Conservation (phyloP, 30 jellyfish, hydroid and myxozoan genomes). For the Aurelia sp. region DNA sequence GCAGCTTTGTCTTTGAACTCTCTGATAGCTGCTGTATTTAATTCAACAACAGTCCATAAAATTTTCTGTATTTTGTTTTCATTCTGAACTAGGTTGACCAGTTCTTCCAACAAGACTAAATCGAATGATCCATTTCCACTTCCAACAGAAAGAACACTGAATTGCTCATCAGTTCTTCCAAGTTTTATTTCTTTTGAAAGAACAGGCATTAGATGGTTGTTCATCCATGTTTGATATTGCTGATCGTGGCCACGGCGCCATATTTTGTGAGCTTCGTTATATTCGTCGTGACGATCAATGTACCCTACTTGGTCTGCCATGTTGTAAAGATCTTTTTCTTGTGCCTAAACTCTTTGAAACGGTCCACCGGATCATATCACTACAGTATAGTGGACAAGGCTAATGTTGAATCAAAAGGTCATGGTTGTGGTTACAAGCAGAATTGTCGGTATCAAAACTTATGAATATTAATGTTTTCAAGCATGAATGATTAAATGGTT, state of each 20-base stretch:
- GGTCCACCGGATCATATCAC: no score
- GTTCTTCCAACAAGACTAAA: background rate
- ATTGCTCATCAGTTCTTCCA: background rate
- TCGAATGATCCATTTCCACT: constrained; percentile 15
- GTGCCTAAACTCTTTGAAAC: no score
- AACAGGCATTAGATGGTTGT: background rate
- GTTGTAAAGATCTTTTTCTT: no score
- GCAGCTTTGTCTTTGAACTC: background rate
- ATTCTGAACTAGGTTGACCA: background rate
- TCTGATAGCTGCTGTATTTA: background rate
- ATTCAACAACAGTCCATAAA: constrained; percentile 3
- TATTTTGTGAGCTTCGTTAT: background rate
- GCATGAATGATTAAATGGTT: no score
- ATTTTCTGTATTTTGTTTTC: background rate
- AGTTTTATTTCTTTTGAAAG: background rate
- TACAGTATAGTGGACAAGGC: no score
- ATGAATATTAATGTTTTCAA: no score
- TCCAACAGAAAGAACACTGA: background rate
- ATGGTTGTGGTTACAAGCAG: no score
- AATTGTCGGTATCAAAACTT: no score
- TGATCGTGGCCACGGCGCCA: constrained; percentile 16
- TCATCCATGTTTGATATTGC: constrained; percentile 3
- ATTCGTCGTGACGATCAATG: background rate
- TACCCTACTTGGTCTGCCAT: background rate
- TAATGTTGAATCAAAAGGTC: no score